Conservation (phyloP, 2,113 vertebrate species). For the Pholis gunnellus region DNA sequence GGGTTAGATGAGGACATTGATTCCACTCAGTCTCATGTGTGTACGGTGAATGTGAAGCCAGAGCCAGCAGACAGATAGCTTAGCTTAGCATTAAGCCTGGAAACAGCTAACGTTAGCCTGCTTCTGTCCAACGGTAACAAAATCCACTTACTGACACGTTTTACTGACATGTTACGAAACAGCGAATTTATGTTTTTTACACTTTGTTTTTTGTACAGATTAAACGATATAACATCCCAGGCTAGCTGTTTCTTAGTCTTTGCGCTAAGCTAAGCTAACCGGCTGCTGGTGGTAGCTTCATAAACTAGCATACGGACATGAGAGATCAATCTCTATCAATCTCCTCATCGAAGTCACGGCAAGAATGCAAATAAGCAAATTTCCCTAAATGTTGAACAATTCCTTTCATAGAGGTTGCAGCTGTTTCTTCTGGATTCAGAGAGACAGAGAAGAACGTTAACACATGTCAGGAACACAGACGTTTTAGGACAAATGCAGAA, state of each 20-base stretch:
- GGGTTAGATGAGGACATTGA: not conserved
- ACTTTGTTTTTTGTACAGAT: too few species aligned
- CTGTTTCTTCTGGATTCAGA: not conserved
- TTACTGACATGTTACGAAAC: too few species aligned
- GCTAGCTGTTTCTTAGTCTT: too few species aligned
- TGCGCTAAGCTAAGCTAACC: too few species aligned
- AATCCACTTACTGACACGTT: not conserved
- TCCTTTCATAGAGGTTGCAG: not conserved
- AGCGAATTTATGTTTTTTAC: too few species aligned
- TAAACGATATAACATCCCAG: too few species aligned
- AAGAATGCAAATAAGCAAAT: too few species aligned
- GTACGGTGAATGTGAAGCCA: not conserved
- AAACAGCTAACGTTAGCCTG: not conserved
- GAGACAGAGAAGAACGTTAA: not conserved
- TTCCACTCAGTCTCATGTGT: not conserved
- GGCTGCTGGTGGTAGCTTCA: not conserved
- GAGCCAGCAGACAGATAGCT: not conserved
- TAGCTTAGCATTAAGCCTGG: not conserved
- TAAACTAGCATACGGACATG: not conserved
- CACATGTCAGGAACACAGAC: not conserved
- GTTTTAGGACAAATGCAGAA: not conserved
- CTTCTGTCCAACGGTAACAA: not conserved
- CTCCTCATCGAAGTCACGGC: not conserved
- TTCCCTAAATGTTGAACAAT: too few species aligned
- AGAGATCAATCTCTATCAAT: not conserved